A percentile compares a stretch with the other conserved stretches of the same genome.
phyloP scores from a whole-genome alignment of 2,888 invertebrate genomes.

The Pristionchus entomophagus region DNA sequence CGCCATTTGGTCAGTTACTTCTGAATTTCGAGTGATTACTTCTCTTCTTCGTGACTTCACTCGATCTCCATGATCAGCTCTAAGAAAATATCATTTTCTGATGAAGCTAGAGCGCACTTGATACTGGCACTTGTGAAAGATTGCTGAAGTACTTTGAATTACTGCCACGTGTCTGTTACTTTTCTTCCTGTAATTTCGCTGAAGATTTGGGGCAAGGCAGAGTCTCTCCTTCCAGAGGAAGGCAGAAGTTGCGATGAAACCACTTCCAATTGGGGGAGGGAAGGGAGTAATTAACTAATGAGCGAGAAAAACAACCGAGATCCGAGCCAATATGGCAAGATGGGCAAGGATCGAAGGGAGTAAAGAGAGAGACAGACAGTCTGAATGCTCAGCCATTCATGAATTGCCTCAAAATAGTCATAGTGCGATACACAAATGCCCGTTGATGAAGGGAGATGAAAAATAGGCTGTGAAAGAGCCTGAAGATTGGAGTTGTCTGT shows the following conservation, averaged over 20 bases:
- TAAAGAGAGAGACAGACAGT: not conserved
- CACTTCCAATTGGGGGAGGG: not conserved
- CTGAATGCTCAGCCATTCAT: no score
- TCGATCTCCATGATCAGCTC: no score
- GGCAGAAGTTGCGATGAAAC: not conserved
- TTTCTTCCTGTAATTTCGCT: not conserved
- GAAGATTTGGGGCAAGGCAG: not conserved
- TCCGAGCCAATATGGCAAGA: not conserved
- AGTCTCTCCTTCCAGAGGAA: not conserved
- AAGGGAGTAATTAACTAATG: not conserved
- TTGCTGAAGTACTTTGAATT: no score
- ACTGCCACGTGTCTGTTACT: not conserved
- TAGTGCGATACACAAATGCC: no score
- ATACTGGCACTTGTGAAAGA: no score
- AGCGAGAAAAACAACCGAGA: not conserved
- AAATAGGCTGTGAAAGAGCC: no score
- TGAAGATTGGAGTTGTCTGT: no score
- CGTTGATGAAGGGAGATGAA: no score
- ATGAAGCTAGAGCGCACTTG: no score
- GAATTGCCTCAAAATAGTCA: no score
- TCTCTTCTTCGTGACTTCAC: not conserved
- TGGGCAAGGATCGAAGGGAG: not conserved
- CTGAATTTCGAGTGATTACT: no score
- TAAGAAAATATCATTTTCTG: no score
- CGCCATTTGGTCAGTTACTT: slow-evolving; percentile 71